Evolutionary conservation across 2,888 invertebrate species (phyloP).

Genomic region (Thyatira batis): DNA sequence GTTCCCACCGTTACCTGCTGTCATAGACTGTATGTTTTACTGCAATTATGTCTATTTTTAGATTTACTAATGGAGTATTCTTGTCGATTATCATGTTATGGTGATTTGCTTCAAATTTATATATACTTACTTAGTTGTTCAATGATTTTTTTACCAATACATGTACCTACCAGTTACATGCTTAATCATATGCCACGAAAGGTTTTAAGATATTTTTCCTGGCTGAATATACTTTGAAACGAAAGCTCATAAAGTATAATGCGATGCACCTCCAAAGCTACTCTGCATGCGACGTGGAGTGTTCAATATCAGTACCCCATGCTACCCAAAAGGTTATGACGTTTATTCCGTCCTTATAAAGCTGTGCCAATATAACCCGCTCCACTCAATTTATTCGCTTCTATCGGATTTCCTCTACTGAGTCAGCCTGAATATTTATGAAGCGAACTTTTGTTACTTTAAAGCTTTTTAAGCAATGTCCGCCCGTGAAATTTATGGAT

Average conservation of each 20-base stretch:
- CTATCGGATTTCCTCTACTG: slow-evolving; percentile 58
- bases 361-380: slow-evolving; percentile 48
- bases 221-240: slow-evolving; percentile 5
- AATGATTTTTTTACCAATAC: no score
- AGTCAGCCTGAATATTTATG: slow-evolving; percentile 65
- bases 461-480: slow-evolving; percentile 53
- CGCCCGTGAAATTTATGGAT: slow-evolving; percentile 38
- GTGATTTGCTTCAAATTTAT: no score
- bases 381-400: slow-evolving; percentile 59
- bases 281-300: not conserved
- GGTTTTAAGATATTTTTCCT: slow-evolving; percentile 4
- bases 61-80: not conserved
- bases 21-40: not conserved
- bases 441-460: slow-evolving; percentile 59
- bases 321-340: not conserved
- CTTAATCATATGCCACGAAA: no score
- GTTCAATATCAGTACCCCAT: slow-evolving; percentile 11
- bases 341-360: slow-evolving; percentile 6
- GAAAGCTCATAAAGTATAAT: slow-evolving; percentile 19
- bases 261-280: not conserved
- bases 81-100: no score
- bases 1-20: slow-evolving; percentile 17
- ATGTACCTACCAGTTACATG: no score
- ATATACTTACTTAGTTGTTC: not conserved
- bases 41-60: not conserved